A percentile compares a stretch with the other conserved stretches of the same genome.
Conservation (phyloP, 2,113 vertebrate species). For the Camelus bactrianus region DNA sequence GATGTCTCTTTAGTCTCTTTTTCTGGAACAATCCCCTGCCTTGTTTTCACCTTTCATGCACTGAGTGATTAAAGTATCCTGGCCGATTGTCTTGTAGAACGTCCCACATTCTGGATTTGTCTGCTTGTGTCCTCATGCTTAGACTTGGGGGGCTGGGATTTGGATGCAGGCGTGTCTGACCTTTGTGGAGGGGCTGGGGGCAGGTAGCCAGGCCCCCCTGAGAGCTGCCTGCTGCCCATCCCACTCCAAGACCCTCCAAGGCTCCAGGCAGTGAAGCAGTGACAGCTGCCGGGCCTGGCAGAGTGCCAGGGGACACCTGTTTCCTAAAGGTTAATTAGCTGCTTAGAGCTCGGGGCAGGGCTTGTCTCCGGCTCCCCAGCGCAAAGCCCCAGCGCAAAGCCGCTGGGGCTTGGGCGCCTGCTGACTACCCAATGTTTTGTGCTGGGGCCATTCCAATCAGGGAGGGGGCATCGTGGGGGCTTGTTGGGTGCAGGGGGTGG, state of each 20-base stretch:
- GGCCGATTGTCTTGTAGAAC: background rate
- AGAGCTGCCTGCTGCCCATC: background rate
- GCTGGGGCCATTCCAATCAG: background rate
- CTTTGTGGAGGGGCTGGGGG: background rate
- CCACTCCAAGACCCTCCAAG: no score
- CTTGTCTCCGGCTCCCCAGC: background rate
- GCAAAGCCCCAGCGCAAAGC: accelerated
- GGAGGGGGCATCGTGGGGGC: background rate
- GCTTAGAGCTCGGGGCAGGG: background rate
- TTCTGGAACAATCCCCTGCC: background rate
- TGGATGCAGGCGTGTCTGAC: background rate
- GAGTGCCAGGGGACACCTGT: background rate
- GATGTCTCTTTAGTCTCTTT: background rate
- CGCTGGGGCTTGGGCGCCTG: background rate
- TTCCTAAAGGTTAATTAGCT: background rate
- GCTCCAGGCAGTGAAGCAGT: background rate
- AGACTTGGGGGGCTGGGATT: background rate
- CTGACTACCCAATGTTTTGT: background rate
- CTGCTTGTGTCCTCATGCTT: background rate
- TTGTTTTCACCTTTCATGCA: background rate
- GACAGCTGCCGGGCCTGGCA: background rate
- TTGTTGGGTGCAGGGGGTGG: background rate
- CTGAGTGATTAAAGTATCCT: background rate
- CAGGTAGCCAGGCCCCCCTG: background rate
- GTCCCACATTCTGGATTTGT: background rate